Evolutionary conservation across 2,888 invertebrate genomes (phyloP).

Genomic region (Axea sp.): DNA sequence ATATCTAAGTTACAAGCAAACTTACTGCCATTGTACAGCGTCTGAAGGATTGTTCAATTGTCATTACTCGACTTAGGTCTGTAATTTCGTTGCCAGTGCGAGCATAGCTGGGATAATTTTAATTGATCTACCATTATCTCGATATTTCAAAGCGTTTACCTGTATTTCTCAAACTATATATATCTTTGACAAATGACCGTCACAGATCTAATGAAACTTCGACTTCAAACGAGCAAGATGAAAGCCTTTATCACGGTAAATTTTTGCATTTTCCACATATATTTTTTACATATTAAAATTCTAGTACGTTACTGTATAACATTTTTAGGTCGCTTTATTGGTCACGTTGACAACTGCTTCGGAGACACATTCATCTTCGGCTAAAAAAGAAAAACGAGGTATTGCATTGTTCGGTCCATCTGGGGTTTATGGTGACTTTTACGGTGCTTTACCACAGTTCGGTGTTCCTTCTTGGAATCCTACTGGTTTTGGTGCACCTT

Average conservation of each 20-base stretch:
- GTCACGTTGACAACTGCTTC: slow-evolving; percentile 62
- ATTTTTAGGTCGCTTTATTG: slow-evolving; percentile 66
- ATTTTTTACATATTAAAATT: no score
- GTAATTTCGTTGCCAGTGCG: slow-evolving; percentile 70
- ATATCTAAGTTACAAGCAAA: slow-evolving; percentile 48
- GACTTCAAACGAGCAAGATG: slow-evolving; percentile 68
- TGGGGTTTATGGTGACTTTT: slow-evolving; percentile 69
- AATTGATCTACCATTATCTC: slow-evolving; percentile 71
- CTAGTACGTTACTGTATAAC: no score
- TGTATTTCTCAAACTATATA: slow-evolving; percentile 66
- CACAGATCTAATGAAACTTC: slow-evolving; percentile 66
- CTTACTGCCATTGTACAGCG: slow-evolving; percentile 52
- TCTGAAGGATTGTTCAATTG: slow-evolving; percentile 66
- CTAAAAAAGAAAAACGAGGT: slow-evolving; percentile 74
- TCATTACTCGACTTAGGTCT: slow-evolving; percentile 71
- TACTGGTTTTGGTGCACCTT: slow-evolving; percentile 59
- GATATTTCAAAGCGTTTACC: slow-evolving; percentile 64
- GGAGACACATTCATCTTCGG: slow-evolving; percentile 33
- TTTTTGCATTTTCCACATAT: slow-evolving; percentile 1
- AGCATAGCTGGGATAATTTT: slow-evolving; percentile 69
- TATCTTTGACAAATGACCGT: slow-evolving; percentile 60
- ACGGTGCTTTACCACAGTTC: slow-evolving; percentile 68
- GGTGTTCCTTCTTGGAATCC: slow-evolving; percentile 64
- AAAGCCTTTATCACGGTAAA: slow-evolving; percentile 66
- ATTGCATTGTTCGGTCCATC: slow-evolving; percentile 70